Percentiles rank a stretch among this genome's conserved stretches.
These are phyloP conservation scores for Pantherophis alleghaniensis DNA, from an alignment of 2,797 vertebrate genomes.

Conservation along the genomic window DNA sequence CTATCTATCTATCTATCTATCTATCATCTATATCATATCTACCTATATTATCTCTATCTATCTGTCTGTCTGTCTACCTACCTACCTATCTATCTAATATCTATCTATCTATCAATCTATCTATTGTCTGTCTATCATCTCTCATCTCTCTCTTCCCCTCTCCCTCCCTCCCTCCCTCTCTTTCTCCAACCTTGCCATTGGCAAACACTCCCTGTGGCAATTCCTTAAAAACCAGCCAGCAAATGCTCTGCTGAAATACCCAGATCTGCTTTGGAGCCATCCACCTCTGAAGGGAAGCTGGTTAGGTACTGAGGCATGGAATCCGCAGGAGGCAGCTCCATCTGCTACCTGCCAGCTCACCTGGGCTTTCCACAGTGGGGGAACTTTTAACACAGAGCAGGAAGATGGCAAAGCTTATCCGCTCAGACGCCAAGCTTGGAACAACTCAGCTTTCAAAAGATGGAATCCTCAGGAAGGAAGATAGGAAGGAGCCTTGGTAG, in stretches of 20 bases:
- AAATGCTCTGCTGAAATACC: not conserved
- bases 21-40: no score
- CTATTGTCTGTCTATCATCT: no score
- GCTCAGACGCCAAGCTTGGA: constrained; percentile 18
- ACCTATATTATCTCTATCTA: no score
- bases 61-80: no score
- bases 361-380: constrained; percentile 13
- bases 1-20: no score
- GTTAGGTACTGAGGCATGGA: constrained; percentile 25
- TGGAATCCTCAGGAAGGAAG: constrained; percentile 42
- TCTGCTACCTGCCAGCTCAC: constrained; percentile 58
- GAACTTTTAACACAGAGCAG: constrained; percentile 22
- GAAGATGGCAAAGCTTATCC: constrained; percentile 14
- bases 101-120: no score
- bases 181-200: not conserved
- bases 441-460: constrained; percentile 59
- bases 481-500: no score
- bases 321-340: constrained; percentile 49
- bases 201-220: constrained; percentile 46
- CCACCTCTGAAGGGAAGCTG: constrained; percentile 50
- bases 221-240: constrained; percentile 4
- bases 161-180: no score
- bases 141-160: no score
- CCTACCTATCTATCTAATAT: no score
- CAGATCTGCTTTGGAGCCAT: constrained; percentile 45